Conservation (phyloP, 2,113 vertebrate genomes). For the Abramis brama region DNA sequence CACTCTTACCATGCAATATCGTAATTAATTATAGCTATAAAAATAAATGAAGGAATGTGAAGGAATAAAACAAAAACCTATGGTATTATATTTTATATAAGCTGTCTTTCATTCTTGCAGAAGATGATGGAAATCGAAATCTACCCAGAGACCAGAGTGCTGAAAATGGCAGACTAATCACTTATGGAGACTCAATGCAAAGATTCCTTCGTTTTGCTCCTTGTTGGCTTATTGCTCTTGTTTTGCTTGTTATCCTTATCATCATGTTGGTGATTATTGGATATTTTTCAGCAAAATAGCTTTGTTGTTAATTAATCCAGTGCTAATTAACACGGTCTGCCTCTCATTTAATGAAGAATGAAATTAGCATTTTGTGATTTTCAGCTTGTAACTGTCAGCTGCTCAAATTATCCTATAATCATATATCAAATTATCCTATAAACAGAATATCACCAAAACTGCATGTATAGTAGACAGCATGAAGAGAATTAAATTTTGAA, state of each 20-base stretch:
- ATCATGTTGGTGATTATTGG: too few relatives aligned
- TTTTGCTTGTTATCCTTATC: too few relatives aligned
- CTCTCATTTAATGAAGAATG: not conserved
- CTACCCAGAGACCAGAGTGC: not conserved
- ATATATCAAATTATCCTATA: too few relatives aligned
- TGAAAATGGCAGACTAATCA: not conserved
- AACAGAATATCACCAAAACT: not conserved
- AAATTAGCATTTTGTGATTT: not conserved
- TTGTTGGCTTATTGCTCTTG: too few relatives aligned
- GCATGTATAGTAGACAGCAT: not conserved
- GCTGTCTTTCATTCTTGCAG: not conserved
- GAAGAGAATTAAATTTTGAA: not conserved
- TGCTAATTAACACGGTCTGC: not conserved
- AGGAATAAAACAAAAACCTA: not conserved
- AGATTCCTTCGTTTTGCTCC: accelerated
- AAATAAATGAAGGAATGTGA: not conserved
- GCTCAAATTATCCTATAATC: too few relatives aligned
- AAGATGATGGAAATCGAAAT: accelerated
- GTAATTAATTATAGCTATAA: not conserved
- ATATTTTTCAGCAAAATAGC: too few relatives aligned
- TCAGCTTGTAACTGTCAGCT: not conserved
- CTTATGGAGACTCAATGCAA: accelerated
- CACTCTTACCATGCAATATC: not conserved
- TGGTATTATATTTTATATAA: not conserved
- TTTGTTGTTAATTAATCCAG: too few relatives aligned